Base-by-base conservation (phyloP, 2,888 invertebrate species). In the Argyresthia albistria region DNA sequence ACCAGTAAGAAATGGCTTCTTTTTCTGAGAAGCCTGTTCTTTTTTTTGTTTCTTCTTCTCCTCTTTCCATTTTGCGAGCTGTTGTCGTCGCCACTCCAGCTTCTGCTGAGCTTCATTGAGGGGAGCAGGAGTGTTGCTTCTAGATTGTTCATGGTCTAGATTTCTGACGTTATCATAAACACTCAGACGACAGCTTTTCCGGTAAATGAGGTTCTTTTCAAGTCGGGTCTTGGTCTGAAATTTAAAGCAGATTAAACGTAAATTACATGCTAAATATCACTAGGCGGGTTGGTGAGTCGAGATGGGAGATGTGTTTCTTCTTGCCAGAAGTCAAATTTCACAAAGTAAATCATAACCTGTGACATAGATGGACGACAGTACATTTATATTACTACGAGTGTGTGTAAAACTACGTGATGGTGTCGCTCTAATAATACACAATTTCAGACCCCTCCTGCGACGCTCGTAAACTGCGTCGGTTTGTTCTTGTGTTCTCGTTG, bases 61-160 rank as follows among this genome's bases (percentile, higher is more conserved):
- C 49, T 70, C 67, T 57, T 83, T 86, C 84, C 84, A 87, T 67
- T 78, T 81, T 53, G 78, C 73, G 1, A 87, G 59, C 55, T 80
- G 80, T 54, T 75, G 69, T 45, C 67, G 65, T 45, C 83, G 68
- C 50, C 76, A 68, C 16, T 78, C 73, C 1, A 65, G 56, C 56
- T 80, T 82, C 10, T 58, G 53, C 51, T 66, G 61, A 1, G 56
- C 56, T 14, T 67, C 63, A 0, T 65, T 53, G 6, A 64, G 55
- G 3, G 67, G 66, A 3, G 54, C 63, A 1, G 49, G 42, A 4
- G 3, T 36, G 0, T 74, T 75, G 52, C 69, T 70, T 25, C 3
- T 25, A 25, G 25, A 25, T 1, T 67, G 63, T 52, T 61, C 60
- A 60, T 54, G 60, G 52, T 70, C 55, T 10, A 87, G 56, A 48